A percentile compares a stretch with the other conserved stretches of the same genome.
phyloP scores from a whole-genome alignment of 2,888 invertebrate species.

The Malthinus seriepunctatus region DNA sequence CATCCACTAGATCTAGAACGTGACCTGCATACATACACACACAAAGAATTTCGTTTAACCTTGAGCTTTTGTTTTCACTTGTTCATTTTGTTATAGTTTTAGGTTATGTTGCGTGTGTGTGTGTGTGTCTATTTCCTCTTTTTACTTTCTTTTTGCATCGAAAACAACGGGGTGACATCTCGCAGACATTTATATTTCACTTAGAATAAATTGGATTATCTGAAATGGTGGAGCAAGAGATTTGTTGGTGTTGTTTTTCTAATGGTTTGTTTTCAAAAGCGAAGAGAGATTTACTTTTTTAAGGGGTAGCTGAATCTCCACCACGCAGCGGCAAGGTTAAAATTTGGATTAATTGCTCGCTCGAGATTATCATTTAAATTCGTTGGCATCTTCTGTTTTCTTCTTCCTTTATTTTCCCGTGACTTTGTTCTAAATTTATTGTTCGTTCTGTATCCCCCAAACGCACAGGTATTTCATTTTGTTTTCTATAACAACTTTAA shows the following conservation, averaged over 20 bases:
- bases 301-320: constrained; percentile 13
- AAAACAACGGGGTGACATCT: constrained; percentile 30
- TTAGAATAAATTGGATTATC: constrained; percentile 37
- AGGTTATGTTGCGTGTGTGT: too few relatives aligned
- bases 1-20: constrained; percentile 42
- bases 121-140: constrained; percentile 34
- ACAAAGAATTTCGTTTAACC: constrained; percentile 38
- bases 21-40: constrained; percentile 44
- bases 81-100: constrained; percentile 31
- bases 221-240: constrained; percentile 32
- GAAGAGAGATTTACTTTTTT: constrained; percentile 19
- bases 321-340: constrained; percentile 17
- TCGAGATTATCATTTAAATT: constrained; percentile 30
- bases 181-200: constrained; percentile 36
- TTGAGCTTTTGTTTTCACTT: constrained; percentile 40
- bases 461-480: constrained; percentile 36
- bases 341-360: constrained; percentile 30
- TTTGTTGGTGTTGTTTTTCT: constrained; percentile 33
- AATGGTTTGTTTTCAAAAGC: constrained; percentile 29
- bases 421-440: constrained; percentile 27
- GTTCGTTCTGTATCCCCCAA: constrained; percentile 20
- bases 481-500: background rate
- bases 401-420: constrained; percentile 29
- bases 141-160: constrained; percentile 35
- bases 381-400: constrained; percentile 22